A percentile compares a stretch with the other conserved stretches of the same genome.
These are phyloP conservation scores for Dendrocopos noguchii DNA, from an alignment of 2,113 vertebrate genomes.

Conservation along the genomic window DNA sequence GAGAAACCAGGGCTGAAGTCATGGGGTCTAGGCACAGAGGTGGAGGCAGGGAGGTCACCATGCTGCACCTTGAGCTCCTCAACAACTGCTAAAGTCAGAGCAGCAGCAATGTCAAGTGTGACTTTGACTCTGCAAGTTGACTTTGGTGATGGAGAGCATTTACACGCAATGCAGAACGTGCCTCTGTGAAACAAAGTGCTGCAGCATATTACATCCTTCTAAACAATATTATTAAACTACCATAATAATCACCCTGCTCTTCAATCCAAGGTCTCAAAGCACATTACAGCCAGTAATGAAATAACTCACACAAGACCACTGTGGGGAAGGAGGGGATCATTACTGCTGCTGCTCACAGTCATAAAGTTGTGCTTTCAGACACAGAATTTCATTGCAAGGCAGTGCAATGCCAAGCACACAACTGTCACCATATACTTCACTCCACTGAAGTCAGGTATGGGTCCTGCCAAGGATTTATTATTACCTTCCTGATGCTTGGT, in stretches of 20 bases:
- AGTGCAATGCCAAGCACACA: background rate
- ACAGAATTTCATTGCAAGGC: background rate
- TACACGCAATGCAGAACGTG: background rate
- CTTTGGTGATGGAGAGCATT: conserved; percentile 41
- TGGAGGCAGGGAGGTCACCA: rapidly evolving
- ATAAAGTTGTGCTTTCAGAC: conserved; percentile 11
- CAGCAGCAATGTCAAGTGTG: background rate
- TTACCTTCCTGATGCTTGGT: background rate
- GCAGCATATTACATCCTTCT: conserved; percentile 34
- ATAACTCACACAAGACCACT: conserved; percentile 46
- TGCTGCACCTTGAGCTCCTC: background rate
- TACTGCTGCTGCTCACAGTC: conserved; percentile 17
- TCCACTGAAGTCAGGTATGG: background rate
- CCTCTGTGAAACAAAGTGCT: background rate
- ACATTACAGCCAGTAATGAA: conserved; percentile 62
- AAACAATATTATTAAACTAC: conserved; percentile 61
- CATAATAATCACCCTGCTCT: conserved; percentile 54
- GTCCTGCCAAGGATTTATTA: background rate
- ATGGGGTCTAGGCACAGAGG: background rate
- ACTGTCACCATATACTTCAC: background rate
- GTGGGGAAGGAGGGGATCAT: conserved; percentile 1
- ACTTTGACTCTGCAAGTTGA: conserved; percentile 40
- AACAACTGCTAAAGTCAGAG: background rate
- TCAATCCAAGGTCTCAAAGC: conserved; percentile 63
- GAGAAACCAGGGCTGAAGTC: background rate